Evolutionary conservation across 2,797 vertebrate genomes (phyloP).

Genomic region (Gymnoscopelus microlampas): DNA sequence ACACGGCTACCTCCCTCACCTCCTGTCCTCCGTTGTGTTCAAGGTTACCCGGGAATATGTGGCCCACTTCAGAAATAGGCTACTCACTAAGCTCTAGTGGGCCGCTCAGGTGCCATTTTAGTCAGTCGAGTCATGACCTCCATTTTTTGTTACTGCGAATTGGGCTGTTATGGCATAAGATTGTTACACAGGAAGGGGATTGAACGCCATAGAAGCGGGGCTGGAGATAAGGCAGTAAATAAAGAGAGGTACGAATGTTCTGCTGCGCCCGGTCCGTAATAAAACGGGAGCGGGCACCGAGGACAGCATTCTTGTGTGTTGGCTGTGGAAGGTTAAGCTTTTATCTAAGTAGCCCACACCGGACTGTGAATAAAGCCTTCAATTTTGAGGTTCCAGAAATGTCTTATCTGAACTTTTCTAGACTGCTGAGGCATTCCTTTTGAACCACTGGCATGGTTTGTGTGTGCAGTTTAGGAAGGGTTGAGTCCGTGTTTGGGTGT

Average conservation of each 20-base stretch:
- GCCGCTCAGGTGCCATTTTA: slow-evolving; percentile 34
- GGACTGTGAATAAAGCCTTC: not conserved
- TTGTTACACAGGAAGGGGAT: slow-evolving; percentile 16
- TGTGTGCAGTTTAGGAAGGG: slow-evolving; percentile 24
- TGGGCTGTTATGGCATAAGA: slow-evolving; percentile 26
- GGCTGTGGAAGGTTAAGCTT: not conserved
- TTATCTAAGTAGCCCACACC: not conserved
- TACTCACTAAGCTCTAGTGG: slow-evolving; percentile 24
- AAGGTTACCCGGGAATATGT: slow-evolving; percentile 32
- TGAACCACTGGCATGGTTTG: slow-evolving; percentile 43
- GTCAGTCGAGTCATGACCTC: slow-evolving; percentile 27
- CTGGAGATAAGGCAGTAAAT: slow-evolving; percentile 4
- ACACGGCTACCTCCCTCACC: slow-evolving; percentile 19
- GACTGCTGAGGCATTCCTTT: slow-evolving; percentile 4
- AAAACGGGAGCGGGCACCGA: not conserved
- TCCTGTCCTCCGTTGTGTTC: slow-evolving; percentile 31
- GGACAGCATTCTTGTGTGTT: not conserved
- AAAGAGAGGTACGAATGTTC: slow-evolving; percentile 7
- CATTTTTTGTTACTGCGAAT: slow-evolving; percentile 21
- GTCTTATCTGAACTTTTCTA: slow-evolving; percentile 19
- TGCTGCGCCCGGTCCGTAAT: slow-evolving; percentile 1
- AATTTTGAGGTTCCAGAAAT: slow-evolving; percentile 4
- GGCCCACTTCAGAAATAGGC: slow-evolving; percentile 22
- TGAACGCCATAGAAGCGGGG: slow-evolving; percentile 10
- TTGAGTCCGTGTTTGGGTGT: slow-evolving; percentile 38